Conservation (phyloP, 2,888 invertebrate genomes). For the Lathronympha strigana region DNA sequence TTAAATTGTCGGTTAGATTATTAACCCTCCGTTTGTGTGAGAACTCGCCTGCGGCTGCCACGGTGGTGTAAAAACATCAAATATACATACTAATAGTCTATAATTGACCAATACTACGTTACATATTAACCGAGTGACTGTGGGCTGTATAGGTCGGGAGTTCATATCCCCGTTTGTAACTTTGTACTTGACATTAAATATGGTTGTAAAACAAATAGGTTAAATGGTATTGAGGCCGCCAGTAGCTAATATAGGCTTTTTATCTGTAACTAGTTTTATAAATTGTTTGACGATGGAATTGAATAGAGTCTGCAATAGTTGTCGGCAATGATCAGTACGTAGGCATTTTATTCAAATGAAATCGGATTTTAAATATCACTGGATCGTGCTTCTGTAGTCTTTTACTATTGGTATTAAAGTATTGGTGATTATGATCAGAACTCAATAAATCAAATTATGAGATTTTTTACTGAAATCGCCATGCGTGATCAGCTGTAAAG, state of each 20-base stretch:
- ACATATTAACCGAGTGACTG: background rate
- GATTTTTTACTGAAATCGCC: no score
- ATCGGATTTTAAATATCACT: background rate
- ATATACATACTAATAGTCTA: slow-evolving; percentile 5
- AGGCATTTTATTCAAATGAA: background rate
- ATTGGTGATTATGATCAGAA: no score
- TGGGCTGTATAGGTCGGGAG: background rate
- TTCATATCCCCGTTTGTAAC: background rate
- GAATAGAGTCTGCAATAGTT: background rate
- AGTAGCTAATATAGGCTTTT: background rate
- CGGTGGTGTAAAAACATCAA: slow-evolving; percentile 10
- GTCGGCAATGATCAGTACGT: no score
- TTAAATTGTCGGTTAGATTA: slow-evolving; percentile 15
- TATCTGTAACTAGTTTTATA: slow-evolving; percentile 10
- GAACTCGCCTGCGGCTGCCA: slow-evolving; percentile 15
- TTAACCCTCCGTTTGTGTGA: slow-evolving; percentile 20
- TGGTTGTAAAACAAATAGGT: background rate
- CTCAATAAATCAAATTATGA: no score
- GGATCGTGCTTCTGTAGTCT: no score
- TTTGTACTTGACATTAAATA: slow-evolving; percentile 1
- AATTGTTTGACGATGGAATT: background rate
- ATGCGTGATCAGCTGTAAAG: no score
- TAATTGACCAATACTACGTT: background rate
- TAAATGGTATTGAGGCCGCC: background rate
- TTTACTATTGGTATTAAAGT: no score